Evolutionary conservation across 1,140 invertebrate species (phyloP).

Genomic region (Polypedilum vanderplanki): DNA sequence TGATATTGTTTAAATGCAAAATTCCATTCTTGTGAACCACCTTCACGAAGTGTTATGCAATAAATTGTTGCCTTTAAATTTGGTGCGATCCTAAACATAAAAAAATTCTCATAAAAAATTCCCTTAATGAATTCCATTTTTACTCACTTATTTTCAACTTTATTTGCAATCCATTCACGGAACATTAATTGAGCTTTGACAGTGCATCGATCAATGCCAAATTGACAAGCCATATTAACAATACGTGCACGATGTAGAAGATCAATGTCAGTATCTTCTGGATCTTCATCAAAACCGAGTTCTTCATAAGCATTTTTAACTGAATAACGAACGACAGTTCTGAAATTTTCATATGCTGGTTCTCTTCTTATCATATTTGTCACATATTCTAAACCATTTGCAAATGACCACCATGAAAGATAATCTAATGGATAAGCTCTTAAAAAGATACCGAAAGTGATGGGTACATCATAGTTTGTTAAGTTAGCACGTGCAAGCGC

Average conservation of each 20-base stretch:
- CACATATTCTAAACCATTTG: constrained; percentile 39
- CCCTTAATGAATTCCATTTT: constrained; percentile 31
- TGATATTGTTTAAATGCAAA: constrained; percentile 50
- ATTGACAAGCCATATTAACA: constrained; percentile 47
- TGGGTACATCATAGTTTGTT: constrained; percentile 52
- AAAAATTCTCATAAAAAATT: background rate
- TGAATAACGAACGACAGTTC: constrained; percentile 41
- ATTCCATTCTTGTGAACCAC: constrained; percentile 48
- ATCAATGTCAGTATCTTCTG: constrained; percentile 44
- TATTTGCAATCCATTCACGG: constrained; percentile 44
- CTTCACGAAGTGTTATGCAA: constrained; percentile 50
- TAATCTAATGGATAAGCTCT: constrained; percentile 37
- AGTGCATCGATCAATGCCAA: constrained; percentile 46
- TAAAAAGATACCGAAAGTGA: constrained; percentile 45
- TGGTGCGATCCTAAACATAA: constrained; percentile 42
- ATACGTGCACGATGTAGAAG: constrained; percentile 47
- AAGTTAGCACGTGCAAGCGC: constrained; percentile 59
- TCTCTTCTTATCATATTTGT: constrained; percentile 40
- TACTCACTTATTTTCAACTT: constrained; percentile 37
- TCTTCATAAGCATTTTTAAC: constrained; percentile 40
- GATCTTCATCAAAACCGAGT: constrained; percentile 41
- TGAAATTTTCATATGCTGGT: constrained; percentile 42
- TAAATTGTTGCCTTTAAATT: constrained; percentile 48
- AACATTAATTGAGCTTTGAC: constrained; percentile 43
- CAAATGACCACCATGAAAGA: constrained; percentile 39